Evolutionary conservation across 2,888 invertebrate genomes (phyloP), one percentile per base, ranked within the genome.

Genomic region (Chrysina gloriosa): DNA sequence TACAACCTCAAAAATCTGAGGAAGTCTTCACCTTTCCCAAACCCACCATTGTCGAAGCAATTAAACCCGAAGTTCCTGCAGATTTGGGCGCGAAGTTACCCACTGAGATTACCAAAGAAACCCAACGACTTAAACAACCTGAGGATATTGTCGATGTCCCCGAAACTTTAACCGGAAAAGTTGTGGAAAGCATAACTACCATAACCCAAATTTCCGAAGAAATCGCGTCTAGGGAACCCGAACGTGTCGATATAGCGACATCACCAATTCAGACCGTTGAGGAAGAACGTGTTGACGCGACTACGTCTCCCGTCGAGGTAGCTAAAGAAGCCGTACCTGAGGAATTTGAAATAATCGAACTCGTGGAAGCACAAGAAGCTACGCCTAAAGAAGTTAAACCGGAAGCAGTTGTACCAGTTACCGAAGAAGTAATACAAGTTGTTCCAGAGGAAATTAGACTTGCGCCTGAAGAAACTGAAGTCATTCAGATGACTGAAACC

Each of bases 191-290:
- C 1, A 1, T 23, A 14, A 7, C 25, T 23, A 21, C 50, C 6
- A 5, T 25, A 16, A 16, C 42, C 4, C 52, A 52, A 52, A 11
- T 14, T 29, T 23, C 52, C 16, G 27, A 27, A 3, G 52, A 27
- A 21, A 2, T 16, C 75, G 45, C 65, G 71, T 58, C 63, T 64
- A 61, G 16, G 7, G 29, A 25, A 31, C 25, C 25, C 5, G 23
- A 48, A 48, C 4, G 9, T 25, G 11, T n/a, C 9, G 48, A 48
- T 11, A 2, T 27, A 9, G 25, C 23, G 5, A 48, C 48, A 11
- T 48, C 48, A 27, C 48, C 27, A 48, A 25, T 48, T 25, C 67
- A 36, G 50, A 66, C 9, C 63, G 68, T 25, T 61, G 68, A 69
- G 69, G 72, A 36, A 63, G 50, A 14, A n/a, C 36, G 52, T 9